These are phyloP conservation scores for Paraescarpia echinospica DNA, from an alignment of 1,140 invertebrate genomes.

Conservation along the genomic window DNA sequence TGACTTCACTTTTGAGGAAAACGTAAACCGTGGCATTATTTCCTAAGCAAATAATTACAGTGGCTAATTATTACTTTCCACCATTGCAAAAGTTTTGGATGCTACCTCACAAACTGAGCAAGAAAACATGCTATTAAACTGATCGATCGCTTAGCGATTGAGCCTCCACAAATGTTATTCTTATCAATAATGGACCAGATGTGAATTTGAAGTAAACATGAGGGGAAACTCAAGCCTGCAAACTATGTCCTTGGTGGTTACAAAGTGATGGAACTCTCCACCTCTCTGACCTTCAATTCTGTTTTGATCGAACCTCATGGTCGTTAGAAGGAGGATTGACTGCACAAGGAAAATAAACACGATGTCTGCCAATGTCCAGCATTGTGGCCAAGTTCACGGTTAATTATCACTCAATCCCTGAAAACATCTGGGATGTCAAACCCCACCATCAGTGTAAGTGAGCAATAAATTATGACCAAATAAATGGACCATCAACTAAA, in stretches of 20 bases:
- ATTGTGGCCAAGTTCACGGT: not conserved
- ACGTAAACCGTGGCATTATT: not conserved
- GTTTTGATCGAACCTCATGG: not conserved
- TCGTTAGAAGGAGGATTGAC: not conserved
- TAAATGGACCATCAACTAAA: not conserved
- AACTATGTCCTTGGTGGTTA: not conserved
- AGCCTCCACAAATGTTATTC: not conserved
- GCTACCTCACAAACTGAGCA: not conserved
- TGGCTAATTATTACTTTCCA: not conserved
- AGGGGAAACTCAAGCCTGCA: not conserved
- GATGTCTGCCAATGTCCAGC: not conserved
- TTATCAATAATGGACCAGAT: not conserved
- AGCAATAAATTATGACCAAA: not conserved
- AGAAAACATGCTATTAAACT: not conserved
- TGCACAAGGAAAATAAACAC: conserved; percentile 1
- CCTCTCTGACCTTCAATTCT: not conserved
- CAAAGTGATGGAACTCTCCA: not conserved
- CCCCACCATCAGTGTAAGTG: not conserved
- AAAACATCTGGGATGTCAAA: not conserved
- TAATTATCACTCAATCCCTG: not conserved
- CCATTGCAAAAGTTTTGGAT: not conserved
- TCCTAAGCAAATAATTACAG: not conserved
- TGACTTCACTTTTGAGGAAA: not conserved
- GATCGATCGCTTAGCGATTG: not conserved
- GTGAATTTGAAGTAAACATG: not conserved